Conservation (phyloP, 1,140 invertebrate species). For the fruit fly (Drosophila melanogaster) region DNA sequence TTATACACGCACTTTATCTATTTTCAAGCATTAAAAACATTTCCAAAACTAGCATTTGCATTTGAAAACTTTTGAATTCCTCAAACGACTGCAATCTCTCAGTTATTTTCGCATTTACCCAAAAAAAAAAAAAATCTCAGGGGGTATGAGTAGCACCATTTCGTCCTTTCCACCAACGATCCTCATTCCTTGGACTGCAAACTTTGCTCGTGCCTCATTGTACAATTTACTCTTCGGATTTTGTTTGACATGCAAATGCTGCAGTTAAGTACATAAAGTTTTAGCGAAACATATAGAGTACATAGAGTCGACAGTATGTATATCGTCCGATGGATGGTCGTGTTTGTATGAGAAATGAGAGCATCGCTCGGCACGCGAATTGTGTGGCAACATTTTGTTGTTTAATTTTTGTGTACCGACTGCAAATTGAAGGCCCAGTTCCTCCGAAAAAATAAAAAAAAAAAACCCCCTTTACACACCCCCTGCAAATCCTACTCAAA, state of each 20-base stretch:
- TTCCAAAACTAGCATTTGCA: not conserved
- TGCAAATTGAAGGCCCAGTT: conserved; percentile 26
- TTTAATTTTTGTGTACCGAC: conserved; percentile 42
- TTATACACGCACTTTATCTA: no score
- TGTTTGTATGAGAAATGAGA: conserved; percentile 34
- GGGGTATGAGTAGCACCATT: not conserved
- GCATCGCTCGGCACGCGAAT: conserved; percentile 48
- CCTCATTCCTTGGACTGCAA: not conserved
- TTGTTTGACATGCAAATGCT: conserved; percentile 58
- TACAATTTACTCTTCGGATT: conserved; percentile 24
- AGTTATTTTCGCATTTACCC: not conserved
- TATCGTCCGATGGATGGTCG: not conserved
- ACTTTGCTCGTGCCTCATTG: conserved; percentile 3
- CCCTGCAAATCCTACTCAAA: not conserved
- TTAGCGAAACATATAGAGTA: conserved; percentile 21
- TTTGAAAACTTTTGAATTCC: not conserved
- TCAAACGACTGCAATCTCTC: not conserved
- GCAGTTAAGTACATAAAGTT: conserved; percentile 36
- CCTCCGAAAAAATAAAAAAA: not conserved
- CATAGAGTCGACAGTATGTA: conserved; percentile 2
- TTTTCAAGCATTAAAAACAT: no score
- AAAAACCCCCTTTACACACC: not conserved
- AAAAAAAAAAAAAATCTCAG: not conserved
- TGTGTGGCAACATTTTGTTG: conserved; percentile 34
- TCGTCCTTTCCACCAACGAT: not conserved